Evolutionary conservation across 2,797 vertebrate species (phyloP).

Genomic region (Poecilia gillii): DNA sequence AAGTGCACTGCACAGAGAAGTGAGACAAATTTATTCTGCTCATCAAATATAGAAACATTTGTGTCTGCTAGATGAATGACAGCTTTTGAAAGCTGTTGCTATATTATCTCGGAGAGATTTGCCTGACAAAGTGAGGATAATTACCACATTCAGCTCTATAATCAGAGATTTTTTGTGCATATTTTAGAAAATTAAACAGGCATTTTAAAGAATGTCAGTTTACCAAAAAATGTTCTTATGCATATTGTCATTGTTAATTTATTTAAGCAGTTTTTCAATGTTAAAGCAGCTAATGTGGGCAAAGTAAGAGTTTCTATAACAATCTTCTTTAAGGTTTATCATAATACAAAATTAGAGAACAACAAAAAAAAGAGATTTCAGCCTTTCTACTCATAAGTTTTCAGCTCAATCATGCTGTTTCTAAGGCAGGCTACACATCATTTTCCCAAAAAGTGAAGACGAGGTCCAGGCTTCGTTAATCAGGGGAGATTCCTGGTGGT

Average conservation of each 20-base stretch:
- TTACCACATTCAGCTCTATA: conserved; percentile 10
- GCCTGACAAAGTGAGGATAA: conserved; percentile 10
- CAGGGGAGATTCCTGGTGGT: background rate
- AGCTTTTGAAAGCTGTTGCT: conserved; percentile 10
- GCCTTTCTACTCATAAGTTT: background rate
- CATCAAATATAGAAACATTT: conserved; percentile 4
- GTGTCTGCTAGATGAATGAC: background rate
- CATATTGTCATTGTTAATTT: background rate
- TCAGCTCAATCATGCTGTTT: background rate
- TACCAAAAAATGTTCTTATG: conserved; percentile 4
- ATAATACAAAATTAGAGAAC: background rate
- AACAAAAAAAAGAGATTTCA: background rate
- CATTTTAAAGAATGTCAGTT: background rate
- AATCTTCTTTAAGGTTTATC: background rate
- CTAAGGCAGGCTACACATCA: background rate
- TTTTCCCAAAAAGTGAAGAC: background rate
- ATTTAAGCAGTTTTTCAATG: background rate
- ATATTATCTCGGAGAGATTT: background rate
- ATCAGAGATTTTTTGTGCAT: conserved; percentile 4
- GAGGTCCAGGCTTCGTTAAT: background rate
- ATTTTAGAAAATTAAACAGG: conserved; percentile 5
- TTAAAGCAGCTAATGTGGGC: background rate
- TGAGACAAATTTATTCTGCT: background rate
- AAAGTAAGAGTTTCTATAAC: background rate
- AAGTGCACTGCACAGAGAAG: background rate